Base-by-base conservation (phyloP, 2,113 vertebrate genomes). In the Sphyrna mokarran region DNA sequence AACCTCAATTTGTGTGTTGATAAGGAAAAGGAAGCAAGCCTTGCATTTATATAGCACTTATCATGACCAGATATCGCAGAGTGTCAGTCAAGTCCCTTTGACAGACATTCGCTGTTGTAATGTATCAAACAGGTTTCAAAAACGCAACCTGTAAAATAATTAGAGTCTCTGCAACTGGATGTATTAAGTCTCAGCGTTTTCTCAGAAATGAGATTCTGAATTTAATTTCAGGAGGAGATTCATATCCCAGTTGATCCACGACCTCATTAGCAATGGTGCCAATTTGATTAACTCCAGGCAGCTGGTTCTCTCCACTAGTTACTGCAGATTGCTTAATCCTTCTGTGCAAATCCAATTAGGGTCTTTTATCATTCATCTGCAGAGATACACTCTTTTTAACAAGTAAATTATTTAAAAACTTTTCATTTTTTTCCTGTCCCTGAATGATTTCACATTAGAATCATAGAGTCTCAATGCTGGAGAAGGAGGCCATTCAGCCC, bases 301-400 rank as follows among this genome's bases (percentile, higher is more conserved):
- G 93, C 93, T 95, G 93, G 93, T 66, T 95, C 66, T 14, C 63
- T 95, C 40, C 37, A 72, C 26, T 95, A 95, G 43, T 48, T 95
- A 95, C 68, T 10, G 3, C 66, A 43, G 23, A 95, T 72, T 72
- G 93, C 68, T 94, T 48, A 70, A 95, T 48, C 40, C 93, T 95
- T 63, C 48, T 48, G 22, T 20, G 48, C 61, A 63, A 93, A 93
- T 63, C 58, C 33, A 93, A 93, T 93, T 93, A 68, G 90, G 90
- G 48, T 48, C 23, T 11, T 29, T 95, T 72, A 72, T 40, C 70
- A 95, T 16, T 22, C 23, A 33, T 48, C 40, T 29, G 9, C 20
- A 29, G n/a, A 43, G 72, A 37, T 48, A 23, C 20, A 54, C 23
- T 70, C 93, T 70, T 68, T 63, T 91, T 91, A 66, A 91, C 8